Evolutionary conservation across 2,888 invertebrate species (phyloP).

Genomic region (Anthrax anthrax): DNA sequence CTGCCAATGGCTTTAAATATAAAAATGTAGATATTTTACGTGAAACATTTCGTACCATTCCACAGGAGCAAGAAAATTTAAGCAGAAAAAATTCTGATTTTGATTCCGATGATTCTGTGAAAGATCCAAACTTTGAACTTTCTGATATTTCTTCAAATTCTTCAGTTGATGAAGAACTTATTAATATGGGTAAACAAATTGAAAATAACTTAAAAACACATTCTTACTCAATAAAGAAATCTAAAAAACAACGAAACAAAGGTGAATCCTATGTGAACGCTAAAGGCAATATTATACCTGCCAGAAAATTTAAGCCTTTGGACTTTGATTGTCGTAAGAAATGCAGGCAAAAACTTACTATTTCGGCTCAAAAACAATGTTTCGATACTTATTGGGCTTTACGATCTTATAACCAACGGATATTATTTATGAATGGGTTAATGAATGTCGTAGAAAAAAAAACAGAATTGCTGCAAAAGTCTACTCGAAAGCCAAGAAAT

Average conservation of each 20-base stretch:
- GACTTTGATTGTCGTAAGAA: neutral
- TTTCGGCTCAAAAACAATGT: neutral
- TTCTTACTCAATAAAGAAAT: no score
- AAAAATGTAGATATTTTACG: neutral
- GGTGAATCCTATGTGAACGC: no score
- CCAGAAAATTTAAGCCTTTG: neutral
- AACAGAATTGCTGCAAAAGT: neutral
- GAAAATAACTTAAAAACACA: no score
- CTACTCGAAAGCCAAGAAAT: neutral
- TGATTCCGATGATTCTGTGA: neutral
- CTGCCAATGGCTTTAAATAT: no score
- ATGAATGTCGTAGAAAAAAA: neutral
- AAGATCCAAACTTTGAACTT: neutral
- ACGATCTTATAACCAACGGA: neutral
- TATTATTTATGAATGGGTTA: neutral
- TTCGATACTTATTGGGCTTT: neutral
- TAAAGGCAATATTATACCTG: neutral
- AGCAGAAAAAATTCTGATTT: neutral
- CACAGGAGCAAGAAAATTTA: neutral
- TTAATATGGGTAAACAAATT: no score
- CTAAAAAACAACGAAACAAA: no score
- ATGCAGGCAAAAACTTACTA: neutral
- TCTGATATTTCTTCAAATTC: neutral
- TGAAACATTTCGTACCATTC: neutral
- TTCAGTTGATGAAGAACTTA: no score